Evolutionary conservation across 2,113 vertebrate genomes (phyloP), one percentile per base, ranked within the genome.

Genomic region (Oreochromis aureus): DNA sequence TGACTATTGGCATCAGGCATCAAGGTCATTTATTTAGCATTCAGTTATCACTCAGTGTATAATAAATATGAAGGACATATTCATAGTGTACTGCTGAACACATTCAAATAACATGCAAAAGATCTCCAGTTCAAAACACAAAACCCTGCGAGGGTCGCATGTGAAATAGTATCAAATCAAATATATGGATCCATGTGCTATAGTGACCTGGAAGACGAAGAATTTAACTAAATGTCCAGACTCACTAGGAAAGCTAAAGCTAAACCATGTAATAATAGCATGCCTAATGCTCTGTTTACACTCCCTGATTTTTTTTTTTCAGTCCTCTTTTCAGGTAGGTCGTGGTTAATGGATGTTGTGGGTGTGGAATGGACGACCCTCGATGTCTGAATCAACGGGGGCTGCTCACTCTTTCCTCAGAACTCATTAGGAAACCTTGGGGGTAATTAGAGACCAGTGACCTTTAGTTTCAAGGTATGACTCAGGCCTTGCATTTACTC

Each of bases 391-490:
- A 56, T 85, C 71, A 58, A 41, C 79, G 8, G 51, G 80, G 56
- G 86, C 7, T 44, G 19, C 63, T 87, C 79, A 10, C 71, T 59
- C 78, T 83, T 61, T 66, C 32, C 81, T 92, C 71, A 92, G 87
- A 91, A 91, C 91, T 92, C 91, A 88, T 86, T 87, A 93, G 90
- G 88, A 92, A 86, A 78, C 82, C 63, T 71, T 1, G 2, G 16
- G 58, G 82, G 66, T 93, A 93, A 94, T 92, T 93, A 87, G 63
- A 86, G 59, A 92, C 85, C 79, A 84, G 82, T 94, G 92, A 93
- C 91, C 91, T 94, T 95, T 93, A 90, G 83, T 90, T 61, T 58
- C 56, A 87, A 61, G 46, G 34, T 73, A 73, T 88, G 83, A 86
- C 83, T 91, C 71, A 80, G 82, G 59, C 56, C 79, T 61, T 73